Conservation (phyloP, 2,113 vertebrate species). For the Vicugna pacos region DNA sequence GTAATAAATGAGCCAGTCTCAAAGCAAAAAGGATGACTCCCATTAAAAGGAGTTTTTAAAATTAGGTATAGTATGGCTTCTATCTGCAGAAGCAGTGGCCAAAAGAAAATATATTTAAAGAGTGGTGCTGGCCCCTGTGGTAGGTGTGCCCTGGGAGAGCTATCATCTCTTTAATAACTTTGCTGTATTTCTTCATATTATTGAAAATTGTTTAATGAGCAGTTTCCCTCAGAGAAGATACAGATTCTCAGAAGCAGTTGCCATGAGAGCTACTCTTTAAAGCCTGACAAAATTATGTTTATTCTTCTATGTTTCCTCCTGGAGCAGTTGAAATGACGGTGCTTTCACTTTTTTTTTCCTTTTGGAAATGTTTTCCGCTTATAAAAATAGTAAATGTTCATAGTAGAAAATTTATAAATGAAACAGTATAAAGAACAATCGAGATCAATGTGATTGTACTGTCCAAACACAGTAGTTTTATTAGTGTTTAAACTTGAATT, state of each 20-base stretch:
- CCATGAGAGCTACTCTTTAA: conserved; percentile 78
- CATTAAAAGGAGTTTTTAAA: conserved; percentile 61
- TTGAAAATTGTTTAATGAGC: conserved; percentile 85
- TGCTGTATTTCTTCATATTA: conserved; percentile 82
- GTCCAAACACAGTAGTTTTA: neutral
- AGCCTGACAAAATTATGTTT: conserved; percentile 79
- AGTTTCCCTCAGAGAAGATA: conserved; percentile 79
- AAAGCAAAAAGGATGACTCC: neutral
- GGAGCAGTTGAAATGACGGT: neutral
- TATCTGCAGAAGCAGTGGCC: conserved; percentile 56
- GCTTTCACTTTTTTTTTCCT: neutral
- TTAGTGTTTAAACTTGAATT: neutral
- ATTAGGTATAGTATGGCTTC: neutral
- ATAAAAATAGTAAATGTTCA: neutral
- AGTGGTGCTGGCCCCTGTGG: conserved; percentile 68
- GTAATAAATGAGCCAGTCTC: conserved; percentile 55
- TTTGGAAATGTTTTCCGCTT: conserved; percentile 32
- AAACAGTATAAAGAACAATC: neutral
- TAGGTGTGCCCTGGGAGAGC: conserved; percentile 74
- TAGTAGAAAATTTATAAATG: neutral
- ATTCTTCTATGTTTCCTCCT: conserved; percentile 59
- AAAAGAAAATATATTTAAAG: conserved; percentile 84
- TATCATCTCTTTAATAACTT: conserved; percentile 83
- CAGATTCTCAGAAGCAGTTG: conserved; percentile 76
- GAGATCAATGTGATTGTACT: neutral